Evolutionary conservation across 2,888 invertebrate species (phyloP), one percentile per base, ranked within the genome.

Genomic region (Drosophila birchii): DNA sequence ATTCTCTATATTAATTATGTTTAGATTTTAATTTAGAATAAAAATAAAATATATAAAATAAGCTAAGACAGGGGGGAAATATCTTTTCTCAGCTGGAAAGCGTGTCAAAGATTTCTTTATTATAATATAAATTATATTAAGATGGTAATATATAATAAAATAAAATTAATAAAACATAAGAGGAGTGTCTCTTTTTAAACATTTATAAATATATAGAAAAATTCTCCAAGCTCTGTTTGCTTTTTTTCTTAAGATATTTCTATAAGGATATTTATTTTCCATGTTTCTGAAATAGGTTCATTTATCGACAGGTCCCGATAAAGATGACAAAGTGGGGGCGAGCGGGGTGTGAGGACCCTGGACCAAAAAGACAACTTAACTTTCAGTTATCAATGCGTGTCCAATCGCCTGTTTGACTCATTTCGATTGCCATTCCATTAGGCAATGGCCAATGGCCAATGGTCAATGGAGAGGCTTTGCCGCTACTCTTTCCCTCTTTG

Each of bases 371-470:
- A 61, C 34, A 61, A 61, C 59, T 39, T 58, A 51, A 68, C 55
- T 60, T 71, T 71, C 55, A 12, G 63, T 63, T 64, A 66, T 66
- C 64, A 63, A 51, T 69, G 69, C 47, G 47, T 64, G 44, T 62
- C 63, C 63, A 54, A 54, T 67, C 41, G 49, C 38, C 49, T 39
- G 39, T 59, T 49, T 39, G 49, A 49, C 32, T 43, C 57, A 47
- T 63, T 73, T 18, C 73, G 53, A 38, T 53, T 47, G 64, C 68
- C 77, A 76, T 69, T 53, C 72, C 85, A 85, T 81, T 81, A 71
- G 67, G 71, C 84, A 80, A 58, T 66, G 41, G 70, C 61, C 59
- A 49, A 51, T 66, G 63, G 64, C 23, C 64, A 63, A 20, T 38
- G 51, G 29, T 29, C 29, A 29, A 29, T 29, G 29, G 29, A 29